phyloP scores from a whole-genome alignment of 2,113 vertebrate species.

The Anguilla japonica region DNA sequence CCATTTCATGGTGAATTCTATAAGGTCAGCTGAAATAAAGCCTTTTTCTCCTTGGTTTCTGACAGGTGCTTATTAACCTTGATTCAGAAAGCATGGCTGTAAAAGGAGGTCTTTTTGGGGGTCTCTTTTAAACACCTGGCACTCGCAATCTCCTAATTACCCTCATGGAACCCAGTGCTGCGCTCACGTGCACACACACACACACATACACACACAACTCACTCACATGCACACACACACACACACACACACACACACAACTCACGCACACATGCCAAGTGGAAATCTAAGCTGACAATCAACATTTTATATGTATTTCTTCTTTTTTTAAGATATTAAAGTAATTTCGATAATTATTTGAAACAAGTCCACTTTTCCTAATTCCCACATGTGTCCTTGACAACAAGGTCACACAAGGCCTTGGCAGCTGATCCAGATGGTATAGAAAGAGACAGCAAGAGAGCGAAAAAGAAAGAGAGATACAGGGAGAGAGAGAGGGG shows the following conservation, averaged over 20 bases:
- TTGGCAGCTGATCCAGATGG: slow-evolving; percentile 72
- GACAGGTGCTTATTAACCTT: slow-evolving; percentile 73
- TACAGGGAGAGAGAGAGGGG: slow-evolving; percentile 52
- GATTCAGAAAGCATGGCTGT: slow-evolving; percentile 59
- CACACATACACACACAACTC: background rate
- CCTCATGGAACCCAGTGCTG: slow-evolving; percentile 10
- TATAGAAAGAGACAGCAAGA: slow-evolving; percentile 38
- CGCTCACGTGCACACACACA: slow-evolving; percentile 38
- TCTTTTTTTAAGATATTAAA: slow-evolving; percentile 82
- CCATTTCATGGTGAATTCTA: slow-evolving; percentile 66
- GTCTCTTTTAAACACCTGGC: slow-evolving; percentile 66
- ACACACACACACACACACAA: background rate
- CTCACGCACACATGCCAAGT: slow-evolving; percentile 34
- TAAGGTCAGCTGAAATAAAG: slow-evolving; percentile 60
- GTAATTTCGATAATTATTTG: slow-evolving; percentile 92
- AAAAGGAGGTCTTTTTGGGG: slow-evolving; percentile 53
- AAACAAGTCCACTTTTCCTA: slow-evolving; percentile 84
- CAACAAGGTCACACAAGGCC: slow-evolving; percentile 74
- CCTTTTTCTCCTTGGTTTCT: slow-evolving; percentile 54
- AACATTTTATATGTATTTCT: slow-evolving; percentile 77
- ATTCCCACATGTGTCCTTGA: slow-evolving; percentile 88
- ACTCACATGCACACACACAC: slow-evolving; percentile 37
- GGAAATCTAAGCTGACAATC: slow-evolving; percentile 81
- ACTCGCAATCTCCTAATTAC: slow-evolving; percentile 44
- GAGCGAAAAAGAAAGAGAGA: slow-evolving; percentile 44